phyloP scores from a whole-genome alignment of 2,113 vertebrate genomes.

The Gracilinanus agilis region DNA sequence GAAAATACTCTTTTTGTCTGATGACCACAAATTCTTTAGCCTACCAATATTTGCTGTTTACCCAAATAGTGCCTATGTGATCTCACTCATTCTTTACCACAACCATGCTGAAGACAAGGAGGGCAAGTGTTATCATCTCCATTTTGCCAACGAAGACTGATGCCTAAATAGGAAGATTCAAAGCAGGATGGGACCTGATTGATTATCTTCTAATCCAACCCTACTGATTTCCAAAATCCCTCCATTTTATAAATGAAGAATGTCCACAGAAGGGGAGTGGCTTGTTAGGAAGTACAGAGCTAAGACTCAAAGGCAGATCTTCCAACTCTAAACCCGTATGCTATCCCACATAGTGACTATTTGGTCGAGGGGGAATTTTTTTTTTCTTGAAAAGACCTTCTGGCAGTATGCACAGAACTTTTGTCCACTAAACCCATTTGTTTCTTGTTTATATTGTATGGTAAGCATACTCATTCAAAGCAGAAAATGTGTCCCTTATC shows the following conservation, averaged over 20 bases:
- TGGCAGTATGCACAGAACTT: background rate
- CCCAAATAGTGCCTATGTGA: too few relatives aligned
- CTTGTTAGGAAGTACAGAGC: background rate
- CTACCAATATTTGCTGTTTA: background rate
- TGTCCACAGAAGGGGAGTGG: background rate
- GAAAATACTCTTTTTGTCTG: too few relatives aligned
- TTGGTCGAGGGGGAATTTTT: background rate
- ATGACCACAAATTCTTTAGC: background rate
- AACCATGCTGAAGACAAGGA: background rate
- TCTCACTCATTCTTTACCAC: background rate
- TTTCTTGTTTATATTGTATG: background rate
- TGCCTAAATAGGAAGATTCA: background rate
- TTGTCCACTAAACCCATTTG: background rate
- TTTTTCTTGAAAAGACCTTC: background rate
- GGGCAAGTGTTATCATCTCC: background rate
- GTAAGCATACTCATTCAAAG: fast-evolving
- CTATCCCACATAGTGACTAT: background rate
- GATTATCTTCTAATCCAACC: background rate
- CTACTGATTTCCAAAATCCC: background rate
- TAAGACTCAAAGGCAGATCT: background rate
- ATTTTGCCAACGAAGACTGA: background rate
- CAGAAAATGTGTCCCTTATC: too few relatives aligned
- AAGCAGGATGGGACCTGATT: background rate
- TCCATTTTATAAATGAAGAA: background rate
- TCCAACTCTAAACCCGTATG: background rate